Evolutionary conservation across 2,888 invertebrate species (phyloP), one percentile per base, ranked within the genome.

Genomic region (Fragum sueziense): DNA sequence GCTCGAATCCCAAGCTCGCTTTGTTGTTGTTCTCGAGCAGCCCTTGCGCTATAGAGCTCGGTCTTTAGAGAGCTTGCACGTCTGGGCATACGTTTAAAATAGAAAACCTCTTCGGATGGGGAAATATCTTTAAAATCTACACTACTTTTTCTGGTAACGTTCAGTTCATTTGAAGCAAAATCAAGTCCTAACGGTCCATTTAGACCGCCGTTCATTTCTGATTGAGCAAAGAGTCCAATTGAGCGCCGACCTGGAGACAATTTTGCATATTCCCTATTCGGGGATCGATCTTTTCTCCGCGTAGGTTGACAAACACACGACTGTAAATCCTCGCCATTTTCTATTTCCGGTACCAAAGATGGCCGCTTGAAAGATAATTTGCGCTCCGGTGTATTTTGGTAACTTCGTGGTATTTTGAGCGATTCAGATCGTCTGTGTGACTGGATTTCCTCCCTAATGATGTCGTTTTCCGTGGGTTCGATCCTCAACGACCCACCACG

Each of bases 341-440:
- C 65, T 17, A 65, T 31, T 34, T 65, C 65, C 41, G 65, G 65
- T 2, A 65, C 65, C 2, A 65, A 41, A 11, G 65, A 65, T 1
- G 65, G 65, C 25, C 65, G n/a, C 25, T 65, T 65, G n/a, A 65
- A 41, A 3, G 65, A 41, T 17, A 41, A 65, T 27, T 65, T 65
- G 9, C 65, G 37, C 14, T 65, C 65, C 2, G 41, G 25, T 22
- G 65, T 41, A 20, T 22, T 27, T 22, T 41, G 9, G 6, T 41
- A 41, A 33, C 27, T 34, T 6, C 65, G 65, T 25, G 65, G 65
- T 27, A 65, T 37, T 27, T 65, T 65, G 11, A 65, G n/a, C 6
- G 65, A 65, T 41, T 65, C 65, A n/a, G 34, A 65, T 9, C 65
- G 65, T 65, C 65, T 37, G n/a, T 65, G 65, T 22, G 65, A 29